Evolutionary conservation across 2,797 vertebrate genomes (phyloP).

Genomic region (Myotis daubentonii): DNA sequence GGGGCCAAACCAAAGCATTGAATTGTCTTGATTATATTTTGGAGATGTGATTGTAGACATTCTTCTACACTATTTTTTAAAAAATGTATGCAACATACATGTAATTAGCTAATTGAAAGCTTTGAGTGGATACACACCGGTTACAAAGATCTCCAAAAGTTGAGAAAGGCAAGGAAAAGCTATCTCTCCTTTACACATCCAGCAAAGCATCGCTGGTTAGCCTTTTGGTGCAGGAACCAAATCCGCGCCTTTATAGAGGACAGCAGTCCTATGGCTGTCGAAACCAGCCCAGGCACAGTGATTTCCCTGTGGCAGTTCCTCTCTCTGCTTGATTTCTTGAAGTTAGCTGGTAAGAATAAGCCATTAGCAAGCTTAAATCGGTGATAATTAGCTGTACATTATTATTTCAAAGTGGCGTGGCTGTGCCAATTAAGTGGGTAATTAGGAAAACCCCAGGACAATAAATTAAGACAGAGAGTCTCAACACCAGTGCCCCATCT

Average conservation of each 20-base stretch:
- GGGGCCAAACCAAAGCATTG: background rate
- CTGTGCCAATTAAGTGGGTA: constrained; percentile 81
- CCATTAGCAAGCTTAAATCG: constrained; percentile 79
- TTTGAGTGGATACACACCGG: background rate
- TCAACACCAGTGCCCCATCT: constrained; percentile 77
- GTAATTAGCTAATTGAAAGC: constrained; percentile 2
- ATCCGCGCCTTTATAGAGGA: background rate
- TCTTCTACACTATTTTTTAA: background rate
- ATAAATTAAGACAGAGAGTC: constrained; percentile 79
- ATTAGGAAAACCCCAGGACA: constrained; percentile 82
- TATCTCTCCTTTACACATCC: background rate
- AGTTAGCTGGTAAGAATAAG: constrained; percentile 77
- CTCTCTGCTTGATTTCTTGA: constrained; percentile 74
- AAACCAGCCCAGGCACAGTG: constrained; percentile 36
- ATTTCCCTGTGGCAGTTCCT: constrained; percentile 68
- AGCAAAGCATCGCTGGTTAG: background rate
- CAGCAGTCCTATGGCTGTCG: background rate
- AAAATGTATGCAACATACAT: background rate
- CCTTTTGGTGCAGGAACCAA: constrained; percentile 26
- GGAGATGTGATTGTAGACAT: background rate
- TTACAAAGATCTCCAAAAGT: background rate
- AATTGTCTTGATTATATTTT: constrained; percentile 11
- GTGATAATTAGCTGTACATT: constrained; percentile 81
- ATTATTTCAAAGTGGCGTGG: constrained; percentile 80
- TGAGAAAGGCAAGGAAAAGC: background rate